Base-by-base conservation (phyloP, 1,140 invertebrate species). In the Diachasma alloeum region DNA sequence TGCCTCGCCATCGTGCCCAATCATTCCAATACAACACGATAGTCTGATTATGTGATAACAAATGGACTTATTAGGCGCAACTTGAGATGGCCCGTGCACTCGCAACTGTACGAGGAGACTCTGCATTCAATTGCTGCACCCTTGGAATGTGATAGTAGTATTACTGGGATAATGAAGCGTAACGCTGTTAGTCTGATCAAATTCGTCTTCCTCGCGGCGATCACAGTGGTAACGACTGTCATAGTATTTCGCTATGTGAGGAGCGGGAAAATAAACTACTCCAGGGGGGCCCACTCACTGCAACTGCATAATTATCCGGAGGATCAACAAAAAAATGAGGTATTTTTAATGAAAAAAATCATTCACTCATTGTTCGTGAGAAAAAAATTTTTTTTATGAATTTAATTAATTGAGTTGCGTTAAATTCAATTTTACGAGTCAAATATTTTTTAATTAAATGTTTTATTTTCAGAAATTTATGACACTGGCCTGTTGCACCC, bases 131-230 rank as follows among this genome's bases (percentile, higher is more conserved):
- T 56, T 56, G 6, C 48, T 19, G n/a, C 48, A 56, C 19, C 59
- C 59, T 63, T 39, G 22, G 19, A 74, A 66, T 74, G 63, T 56
- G 39, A 80, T 77, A 78, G 84, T 83, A 82, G 76, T 63, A 44
- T 72, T 44, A 63, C 69, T 76, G 73, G 56, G 63, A 81, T 80
- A 78, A 89, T 90, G 89, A 89, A 83, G 81, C 87, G 89, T 53
- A 90, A 90, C 84, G 83, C 89, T 37, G 83, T 89, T 78, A 90
- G 89, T 83, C 79, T 89, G 74, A 78, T 89, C 36, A 91, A 91
- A 77, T 90, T 90, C 76, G 80, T 87, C 59, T 81, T 84, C 15
- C 78, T 90, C n/a, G 87, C 87, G 37, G 77, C 81, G n/a, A 82
- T 88, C 19, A 89, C 89, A 6, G 85, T 91, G 17, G 82, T 90